Evolutionary conservation across 2,888 invertebrate species (phyloP), one percentile per base, ranked within the genome.

Genomic region (Ethmia dodecea): DNA sequence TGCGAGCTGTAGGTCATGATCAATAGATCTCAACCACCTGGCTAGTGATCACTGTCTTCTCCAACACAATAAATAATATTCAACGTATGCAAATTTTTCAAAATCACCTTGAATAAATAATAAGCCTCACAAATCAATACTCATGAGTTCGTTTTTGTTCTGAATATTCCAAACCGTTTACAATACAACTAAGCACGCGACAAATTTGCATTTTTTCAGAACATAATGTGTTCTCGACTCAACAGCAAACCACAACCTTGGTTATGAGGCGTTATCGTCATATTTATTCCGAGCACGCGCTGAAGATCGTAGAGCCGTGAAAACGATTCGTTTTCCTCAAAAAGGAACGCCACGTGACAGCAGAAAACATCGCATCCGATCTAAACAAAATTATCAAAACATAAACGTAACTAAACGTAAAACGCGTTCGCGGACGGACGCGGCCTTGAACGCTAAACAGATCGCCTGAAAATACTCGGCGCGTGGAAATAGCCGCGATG

Each of bases 401-500:
- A 66, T 54, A 47, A 65, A 54, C 60, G 64, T 65, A 61, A 51
- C 58, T 48, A 49, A 61, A 52, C 66, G 68, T 69, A 69, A n/a
- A 70, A 59, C 60, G 60, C 66, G 60, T 66, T 72, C 70, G 76
- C 80, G 76, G 81, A 81, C 81, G 83, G 67, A 60, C 54, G 62
- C 75, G 84, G 73, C 84, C 84, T 86, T 86, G 84, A 83, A 81
- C 81, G 80, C 49, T 68, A 68, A 73, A 68, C 78, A 73, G 78
- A 72, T 74, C 69, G 76, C 71, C 79, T 76, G 75, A 79, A 69
- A 83, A 79, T 79, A 81, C 68, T 53, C 74, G 65, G 58, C 75
- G 77, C 71, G 75, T 75, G 75, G 74, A 83, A 84, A 83, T 83
- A 83, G 77, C 72, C 71, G 55, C 72, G 67, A 66, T 72, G 78